Base-by-base conservation (phyloP, 2,888 invertebrate species). In the Melanostoma scalare region DNA sequence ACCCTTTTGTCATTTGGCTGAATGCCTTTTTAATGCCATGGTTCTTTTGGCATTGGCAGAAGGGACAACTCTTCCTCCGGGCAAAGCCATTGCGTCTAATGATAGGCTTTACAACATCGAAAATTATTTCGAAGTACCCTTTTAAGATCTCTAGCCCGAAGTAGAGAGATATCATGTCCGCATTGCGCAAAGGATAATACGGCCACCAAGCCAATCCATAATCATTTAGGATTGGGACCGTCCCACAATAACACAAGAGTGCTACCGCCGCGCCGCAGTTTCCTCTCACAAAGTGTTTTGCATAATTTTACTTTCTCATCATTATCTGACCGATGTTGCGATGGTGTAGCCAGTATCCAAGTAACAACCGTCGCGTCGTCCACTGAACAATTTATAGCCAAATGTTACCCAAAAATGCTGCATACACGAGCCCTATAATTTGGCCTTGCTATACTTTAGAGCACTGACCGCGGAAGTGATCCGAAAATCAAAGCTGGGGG, bases 361-460 rank as follows among this genome's bases (percentile, higher is more conserved):
- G 42, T 58, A 40, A 2, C 38, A 36, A 33, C 33, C 6, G 30
- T 53, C 9, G 20, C 20, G 20, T 20, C 9, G 73, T 67, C 67
- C 67, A 30, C 53, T 61, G 55, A 56, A 46, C 61, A 53, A 68
- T 82, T 73, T 76, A 77, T 56, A 52, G 71, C 67, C 40, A 42
- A 73, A 72, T 56, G 60, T 82, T 52, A 35, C 50, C 71, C 48
- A 52, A 75, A 71, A 71, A 53, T 42, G 38, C n/a, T 38, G 40
- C n/a, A 6, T 3, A 6, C 10, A 4, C 30, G 60, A 61, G 68
- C 76, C 76, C 81, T 81, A 56, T 81, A 82, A 77, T 82, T 82
- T 76, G 38, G 61, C 35, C 38, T 5, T 36, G 42, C 35, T 50
- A 48, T 48, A 40, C 6, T 50, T 42, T 33, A 35, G 33, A 40